These are phyloP conservation scores for Muscicapa comitata DNA, from an alignment of 2,797 vertebrate genomes.

Conservation along the genomic window DNA sequence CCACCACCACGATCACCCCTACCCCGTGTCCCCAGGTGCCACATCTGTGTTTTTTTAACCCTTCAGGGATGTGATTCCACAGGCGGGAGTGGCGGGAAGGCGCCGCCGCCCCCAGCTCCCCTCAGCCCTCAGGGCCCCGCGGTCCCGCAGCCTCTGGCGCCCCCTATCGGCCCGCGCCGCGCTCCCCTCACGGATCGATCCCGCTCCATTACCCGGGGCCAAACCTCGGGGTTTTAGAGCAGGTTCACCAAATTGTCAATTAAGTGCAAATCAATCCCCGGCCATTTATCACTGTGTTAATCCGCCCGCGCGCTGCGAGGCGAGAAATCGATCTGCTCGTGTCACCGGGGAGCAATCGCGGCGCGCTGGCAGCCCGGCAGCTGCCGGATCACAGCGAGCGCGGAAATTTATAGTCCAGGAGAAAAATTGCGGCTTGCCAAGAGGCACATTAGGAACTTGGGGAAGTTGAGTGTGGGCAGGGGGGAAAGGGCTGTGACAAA, in stretches of 20 bases:
- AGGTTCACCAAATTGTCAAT: slow-evolving; percentile 95
- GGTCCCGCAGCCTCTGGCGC: slow-evolving; percentile 68
- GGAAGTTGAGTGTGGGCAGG: not conserved
- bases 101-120: not conserved
- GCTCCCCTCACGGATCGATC: slow-evolving; percentile 63
- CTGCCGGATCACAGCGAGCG: slow-evolving; percentile 56
- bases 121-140: not conserved
- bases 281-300: slow-evolving; percentile 87
- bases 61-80: rapidly evolving
- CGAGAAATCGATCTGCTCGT: slow-evolving; percentile 69
- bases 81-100: not conserved
- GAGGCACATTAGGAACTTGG: slow-evolving; percentile 52
- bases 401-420: slow-evolving; percentile 68
- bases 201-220: slow-evolving; percentile 75
- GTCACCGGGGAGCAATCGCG: slow-evolving; percentile 75
- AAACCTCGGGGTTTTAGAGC: slow-evolving; percentile 70
- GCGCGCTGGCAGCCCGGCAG: slow-evolving; percentile 66
- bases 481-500: slow-evolving; percentile 16
- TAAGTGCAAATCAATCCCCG: slow-evolving; percentile 94
- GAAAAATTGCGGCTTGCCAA: slow-evolving; percentile 42
- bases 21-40: too few species aligned
- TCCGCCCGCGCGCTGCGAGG: slow-evolving; percentile 52
- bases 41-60: not conserved
- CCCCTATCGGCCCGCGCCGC: slow-evolving; percentile 70
- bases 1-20: not conserved